Conservation (phyloP, 2,797 vertebrate genomes). For the Pagetopsis macropterus region DNA sequence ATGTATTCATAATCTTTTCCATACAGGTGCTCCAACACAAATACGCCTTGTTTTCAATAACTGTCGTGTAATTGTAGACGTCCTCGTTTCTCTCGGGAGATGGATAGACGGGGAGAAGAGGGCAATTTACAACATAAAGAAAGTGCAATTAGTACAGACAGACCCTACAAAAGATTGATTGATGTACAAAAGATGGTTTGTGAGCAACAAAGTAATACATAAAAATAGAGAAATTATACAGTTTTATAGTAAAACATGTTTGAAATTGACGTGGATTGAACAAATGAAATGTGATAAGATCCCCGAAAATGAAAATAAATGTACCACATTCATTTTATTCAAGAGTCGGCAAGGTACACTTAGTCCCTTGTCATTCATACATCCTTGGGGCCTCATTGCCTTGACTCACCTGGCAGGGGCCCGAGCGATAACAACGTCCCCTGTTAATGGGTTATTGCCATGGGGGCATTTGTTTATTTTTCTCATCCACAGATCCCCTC, state of each 20-base stretch:
- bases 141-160: background rate
- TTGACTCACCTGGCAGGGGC: conserved; percentile 23
- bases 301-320: background rate
- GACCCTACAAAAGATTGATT: background rate
- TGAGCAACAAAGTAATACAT: background rate
- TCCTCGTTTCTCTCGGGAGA: background rate
- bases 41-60: conserved; percentile 14
- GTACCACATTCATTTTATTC: background rate
- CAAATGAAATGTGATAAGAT: background rate
- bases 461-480: conserved; percentile 9
- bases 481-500: background rate
- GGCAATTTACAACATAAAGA: background rate
- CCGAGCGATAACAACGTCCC: conserved; percentile 6
- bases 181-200: background rate
- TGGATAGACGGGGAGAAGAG: background rate
- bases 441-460: conserved; percentile 27
- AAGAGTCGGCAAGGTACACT: background rate
- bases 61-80: conserved; percentile 10
- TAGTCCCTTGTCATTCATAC: conserved; percentile 16
- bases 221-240: background rate
- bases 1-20: conserved; percentile 8
- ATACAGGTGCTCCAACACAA: background rate
- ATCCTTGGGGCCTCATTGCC: conserved; percentile 23
- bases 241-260: background rate
- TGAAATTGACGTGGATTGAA: background rate